Percentiles rank a stretch among this genome's conserved stretches.
Conservation (phyloP, 2,888 invertebrate species). For the Altica lythri region DNA sequence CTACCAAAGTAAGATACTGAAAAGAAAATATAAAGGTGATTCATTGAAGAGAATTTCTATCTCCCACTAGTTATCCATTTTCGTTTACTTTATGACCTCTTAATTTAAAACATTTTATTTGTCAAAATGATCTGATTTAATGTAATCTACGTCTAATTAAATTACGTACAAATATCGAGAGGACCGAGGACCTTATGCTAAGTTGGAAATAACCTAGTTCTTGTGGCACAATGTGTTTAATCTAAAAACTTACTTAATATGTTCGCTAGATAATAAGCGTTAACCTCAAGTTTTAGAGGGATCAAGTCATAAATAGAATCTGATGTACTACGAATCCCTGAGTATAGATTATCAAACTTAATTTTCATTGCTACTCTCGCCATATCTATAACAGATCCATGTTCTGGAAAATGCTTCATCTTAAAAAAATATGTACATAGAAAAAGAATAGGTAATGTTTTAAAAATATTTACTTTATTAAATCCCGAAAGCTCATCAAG, state of each 20-base stretch:
- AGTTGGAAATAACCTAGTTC: too few species aligned
- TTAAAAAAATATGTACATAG: constrained; percentile 26
- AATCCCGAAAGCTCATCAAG: constrained; percentile 39
- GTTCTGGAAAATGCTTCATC: constrained; percentile 31
- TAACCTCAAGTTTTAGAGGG: constrained; percentile 36
- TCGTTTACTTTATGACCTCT: too few species aligned
- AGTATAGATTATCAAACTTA: constrained; percentile 34
- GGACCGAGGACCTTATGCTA: too few species aligned
- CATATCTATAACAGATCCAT: constrained; percentile 37
- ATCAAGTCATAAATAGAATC: constrained; percentile 17
- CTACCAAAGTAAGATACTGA: too few species aligned
- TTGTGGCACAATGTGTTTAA: too few species aligned
- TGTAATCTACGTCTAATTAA: too few species aligned
- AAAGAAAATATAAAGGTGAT: too few species aligned
- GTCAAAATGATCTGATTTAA: too few species aligned
- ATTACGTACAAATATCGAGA: too few species aligned
- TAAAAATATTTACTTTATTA: constrained; percentile 38
- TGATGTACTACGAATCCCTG: constrained; percentile 24
- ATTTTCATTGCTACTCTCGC: constrained; percentile 28
- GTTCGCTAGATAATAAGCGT: constrained; percentile 39
- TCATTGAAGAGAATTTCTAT: too few species aligned
- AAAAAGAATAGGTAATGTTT: constrained; percentile 4
- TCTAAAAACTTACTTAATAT: constrained; percentile 36
- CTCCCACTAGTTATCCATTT: too few species aligned
- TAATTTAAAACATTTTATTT: too few species aligned